A percentile compares a stretch with the other conserved stretches of the same genome.
Conservation (phyloP, 2,888 invertebrate species). For the Trissonchulus sp. region DNA sequence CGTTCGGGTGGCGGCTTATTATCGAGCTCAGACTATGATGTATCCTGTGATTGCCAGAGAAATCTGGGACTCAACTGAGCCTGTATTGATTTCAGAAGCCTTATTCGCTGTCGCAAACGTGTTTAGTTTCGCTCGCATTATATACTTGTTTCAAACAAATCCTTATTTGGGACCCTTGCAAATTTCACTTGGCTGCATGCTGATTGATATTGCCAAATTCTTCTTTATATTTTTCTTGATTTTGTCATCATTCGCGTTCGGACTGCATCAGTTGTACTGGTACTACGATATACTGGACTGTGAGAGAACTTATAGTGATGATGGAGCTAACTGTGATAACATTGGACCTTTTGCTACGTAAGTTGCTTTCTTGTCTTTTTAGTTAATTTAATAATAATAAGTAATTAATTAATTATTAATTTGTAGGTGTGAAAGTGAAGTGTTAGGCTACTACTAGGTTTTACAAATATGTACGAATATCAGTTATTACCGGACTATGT, state of each 20-base stretch:
- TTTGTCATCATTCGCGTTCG: conserved; percentile 57
- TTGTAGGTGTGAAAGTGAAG: no score
- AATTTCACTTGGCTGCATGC: conserved; percentile 58
- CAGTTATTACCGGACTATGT: no score
- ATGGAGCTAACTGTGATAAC: conserved; percentile 21
- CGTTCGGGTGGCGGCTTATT: conserved; percentile 55
- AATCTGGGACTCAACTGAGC: conserved; percentile 58
- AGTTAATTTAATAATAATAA: no score
- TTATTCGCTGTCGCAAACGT: conserved; percentile 60
- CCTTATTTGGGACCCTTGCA: conserved; percentile 60
- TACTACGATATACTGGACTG: conserved; percentile 54
- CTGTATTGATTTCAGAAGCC: conserved; percentile 59
- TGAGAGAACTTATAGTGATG: neutral
- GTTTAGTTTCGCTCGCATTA: conserved; percentile 60
- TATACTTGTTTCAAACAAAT: conserved; percentile 60
- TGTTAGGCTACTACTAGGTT: no score
- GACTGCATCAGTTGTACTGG: conserved; percentile 57
- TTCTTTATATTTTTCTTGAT: conserved; percentile 58
- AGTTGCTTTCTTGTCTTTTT: no score
- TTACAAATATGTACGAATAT: no score
- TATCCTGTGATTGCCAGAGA: conserved; percentile 45
- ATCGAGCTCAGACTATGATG: conserved; percentile 41
- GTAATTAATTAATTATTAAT: no score
- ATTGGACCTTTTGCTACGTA: conserved; percentile 52
- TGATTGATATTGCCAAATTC: conserved; percentile 60